A percentile compares a stretch with the other conserved stretches of the same genome.
These are phyloP conservation scores for Neopelma chrysocephalum DNA, from an alignment of 2,797 vertebrate species.

Conservation along the genomic window DNA sequence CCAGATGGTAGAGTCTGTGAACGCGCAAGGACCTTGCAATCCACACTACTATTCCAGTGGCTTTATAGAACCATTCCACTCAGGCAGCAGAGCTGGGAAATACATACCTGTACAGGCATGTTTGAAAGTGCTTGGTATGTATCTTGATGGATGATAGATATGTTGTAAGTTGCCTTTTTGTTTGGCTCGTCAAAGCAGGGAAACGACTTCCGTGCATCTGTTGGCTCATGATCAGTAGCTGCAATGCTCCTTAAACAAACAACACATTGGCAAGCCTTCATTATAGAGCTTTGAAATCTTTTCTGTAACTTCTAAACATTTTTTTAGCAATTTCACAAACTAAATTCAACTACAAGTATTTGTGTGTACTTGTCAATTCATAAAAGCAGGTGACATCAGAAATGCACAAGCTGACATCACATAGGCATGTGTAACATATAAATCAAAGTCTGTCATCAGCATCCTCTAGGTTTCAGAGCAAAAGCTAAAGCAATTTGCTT, in stretches of 20 bases:
- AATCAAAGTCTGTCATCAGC: not conserved
- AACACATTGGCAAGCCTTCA: not conserved
- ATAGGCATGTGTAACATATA: not conserved
- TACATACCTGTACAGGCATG: constrained; percentile 88
- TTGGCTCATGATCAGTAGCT: constrained; percentile 96
- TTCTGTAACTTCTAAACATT: not conserved
- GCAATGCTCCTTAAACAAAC: constrained; percentile 90
- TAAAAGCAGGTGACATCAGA: not conserved
- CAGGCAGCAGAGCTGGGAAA: not conserved
- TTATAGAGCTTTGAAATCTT: not conserved
- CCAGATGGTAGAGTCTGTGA: not conserved
- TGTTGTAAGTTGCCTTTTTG: constrained; percentile 92
- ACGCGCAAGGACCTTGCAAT: accelerated
- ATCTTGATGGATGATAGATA: constrained; percentile 83
- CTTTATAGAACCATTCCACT: not conserved
- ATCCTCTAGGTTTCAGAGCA: not conserved
- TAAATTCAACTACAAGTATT: not conserved
- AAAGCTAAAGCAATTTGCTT: not conserved
- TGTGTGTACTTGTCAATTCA: not conserved
- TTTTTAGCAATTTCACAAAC: not conserved
- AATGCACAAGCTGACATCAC: not conserved
- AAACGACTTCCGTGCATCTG: constrained; percentile 95
- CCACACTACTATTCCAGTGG: not conserved
- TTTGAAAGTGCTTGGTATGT: constrained; percentile 86
- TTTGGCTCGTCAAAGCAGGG: constrained; percentile 98